Conservation (phyloP, 2,888 invertebrate species). For the Chloroclysta siterata region DNA sequence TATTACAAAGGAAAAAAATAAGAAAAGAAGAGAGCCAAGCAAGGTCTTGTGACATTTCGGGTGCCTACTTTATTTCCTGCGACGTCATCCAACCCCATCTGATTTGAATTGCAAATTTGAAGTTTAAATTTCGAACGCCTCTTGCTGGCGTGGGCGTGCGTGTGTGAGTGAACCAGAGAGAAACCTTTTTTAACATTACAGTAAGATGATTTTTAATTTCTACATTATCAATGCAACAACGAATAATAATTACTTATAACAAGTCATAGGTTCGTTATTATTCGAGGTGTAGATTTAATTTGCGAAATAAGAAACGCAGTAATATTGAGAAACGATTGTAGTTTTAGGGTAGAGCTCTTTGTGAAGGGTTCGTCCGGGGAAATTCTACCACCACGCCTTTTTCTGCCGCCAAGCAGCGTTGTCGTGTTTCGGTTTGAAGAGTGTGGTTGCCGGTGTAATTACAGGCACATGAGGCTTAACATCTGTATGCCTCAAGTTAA, state of each 20-base stretch:
- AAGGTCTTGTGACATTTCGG: constrained; percentile 34
- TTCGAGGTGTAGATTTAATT: no score
- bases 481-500: no score
- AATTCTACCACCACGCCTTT: no score
- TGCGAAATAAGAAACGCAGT: no score
- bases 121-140: constrained; percentile 73
- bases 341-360: no score
- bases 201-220: background rate
- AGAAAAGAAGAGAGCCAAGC: constrained; percentile 9
- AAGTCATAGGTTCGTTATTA: background rate
- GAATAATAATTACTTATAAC: background rate
- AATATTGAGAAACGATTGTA: background rate
- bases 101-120: constrained; percentile 58
- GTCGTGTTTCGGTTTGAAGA: no score
- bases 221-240: background rate
- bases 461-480: no score
- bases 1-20: constrained; percentile 1
- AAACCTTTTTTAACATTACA: constrained; percentile 21
- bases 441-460: no score
- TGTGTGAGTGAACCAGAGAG: constrained; percentile 35
- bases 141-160: constrained; percentile 45
- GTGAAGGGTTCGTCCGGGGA: no score
- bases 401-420: no score
- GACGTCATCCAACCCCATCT: constrained; percentile 64
- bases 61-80: constrained; percentile 67